These are phyloP conservation scores for Rhea pennata DNA, from an alignment of 2,113 vertebrate genomes.

Conservation along the genomic window DNA sequence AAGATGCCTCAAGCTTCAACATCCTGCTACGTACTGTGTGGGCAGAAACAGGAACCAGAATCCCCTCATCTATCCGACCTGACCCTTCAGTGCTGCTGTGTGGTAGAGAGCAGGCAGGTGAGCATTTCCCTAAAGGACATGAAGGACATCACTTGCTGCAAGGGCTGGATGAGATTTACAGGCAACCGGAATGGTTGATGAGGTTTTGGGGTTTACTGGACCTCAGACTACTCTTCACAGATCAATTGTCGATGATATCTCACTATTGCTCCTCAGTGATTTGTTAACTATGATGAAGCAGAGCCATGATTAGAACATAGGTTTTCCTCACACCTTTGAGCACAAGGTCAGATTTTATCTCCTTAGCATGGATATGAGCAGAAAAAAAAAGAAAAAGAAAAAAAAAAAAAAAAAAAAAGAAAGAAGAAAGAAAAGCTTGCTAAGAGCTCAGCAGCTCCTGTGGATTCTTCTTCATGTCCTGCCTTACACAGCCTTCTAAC, in stretches of 20 bases:
- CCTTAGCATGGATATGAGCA: accelerated
- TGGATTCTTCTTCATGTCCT: not conserved
- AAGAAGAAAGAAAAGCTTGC: not conserved
- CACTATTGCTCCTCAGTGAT: not conserved
- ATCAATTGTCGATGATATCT: not conserved
- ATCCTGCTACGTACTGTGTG: not conserved
- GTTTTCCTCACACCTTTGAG: not conserved
- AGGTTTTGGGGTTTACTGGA: not conserved
- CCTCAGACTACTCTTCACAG: not conserved
- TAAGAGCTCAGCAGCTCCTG: not conserved
- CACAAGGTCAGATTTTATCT: not conserved
- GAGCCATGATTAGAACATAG: not conserved
- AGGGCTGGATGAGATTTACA: not conserved
- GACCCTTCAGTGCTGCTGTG: not conserved
- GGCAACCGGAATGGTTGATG: not conserved
- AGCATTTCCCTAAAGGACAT: not conserved
- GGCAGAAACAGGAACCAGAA: not conserved
- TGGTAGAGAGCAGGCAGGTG: not conserved
- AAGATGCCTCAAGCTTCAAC: not conserved
- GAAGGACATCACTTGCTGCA: not conserved
- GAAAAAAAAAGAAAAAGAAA: not conserved
- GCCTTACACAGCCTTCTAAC: not conserved
- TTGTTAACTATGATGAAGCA: not conserved
- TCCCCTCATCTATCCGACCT: too few relatives aligned
- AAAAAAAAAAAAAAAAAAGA: not conserved